Percentiles rank a stretch among this genome's conserved stretches.
Evolutionary conservation across 2,888 invertebrate species (phyloP).

Genomic region (Zaprionus bogoriensis): DNA sequence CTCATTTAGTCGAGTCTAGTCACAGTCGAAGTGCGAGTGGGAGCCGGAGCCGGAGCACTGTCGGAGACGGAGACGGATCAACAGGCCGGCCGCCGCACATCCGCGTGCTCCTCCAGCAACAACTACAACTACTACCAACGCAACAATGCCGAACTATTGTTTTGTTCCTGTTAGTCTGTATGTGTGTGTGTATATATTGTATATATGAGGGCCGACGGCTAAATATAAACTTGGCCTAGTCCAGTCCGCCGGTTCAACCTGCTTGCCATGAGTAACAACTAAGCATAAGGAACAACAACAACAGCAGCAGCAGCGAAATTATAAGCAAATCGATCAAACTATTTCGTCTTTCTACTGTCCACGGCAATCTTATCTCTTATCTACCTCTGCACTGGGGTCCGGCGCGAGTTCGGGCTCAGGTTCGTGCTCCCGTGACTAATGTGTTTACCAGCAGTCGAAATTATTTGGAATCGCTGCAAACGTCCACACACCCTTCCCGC

Average conservation of each 20-base stretch:
- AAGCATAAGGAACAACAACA: neutral
- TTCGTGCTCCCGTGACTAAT: slow-evolving; percentile 42
- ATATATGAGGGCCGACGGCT: slow-evolving; percentile 42
- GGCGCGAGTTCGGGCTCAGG: no score
- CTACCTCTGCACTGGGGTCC: slow-evolving; percentile 9
- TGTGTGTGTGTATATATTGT: slow-evolving; percentile 23
- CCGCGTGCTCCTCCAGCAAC: neutral
- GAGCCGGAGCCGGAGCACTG: neutral
- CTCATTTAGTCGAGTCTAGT: slow-evolving; percentile 75
- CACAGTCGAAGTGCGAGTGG: slow-evolving; percentile 14
- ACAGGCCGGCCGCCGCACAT: no score
- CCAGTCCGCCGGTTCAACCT: slow-evolving; percentile 20
- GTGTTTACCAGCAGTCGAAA: slow-evolving; percentile 39
- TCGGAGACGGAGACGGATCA: no score
- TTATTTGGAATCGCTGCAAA: slow-evolving; percentile 23
- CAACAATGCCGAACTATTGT: slow-evolving; percentile 15
- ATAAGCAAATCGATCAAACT: slow-evolving; percentile 20
- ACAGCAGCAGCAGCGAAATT: neutral
- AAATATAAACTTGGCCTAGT: slow-evolving; percentile 34
- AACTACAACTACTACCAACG: slow-evolving; percentile 6
- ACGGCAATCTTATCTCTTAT: slow-evolving; percentile 21
- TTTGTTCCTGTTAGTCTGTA: slow-evolving; percentile 26
- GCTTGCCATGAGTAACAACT: slow-evolving; percentile 41
- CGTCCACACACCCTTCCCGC: neutral
- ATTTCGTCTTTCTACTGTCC: no score